Conservation (phyloP, 2,113 vertebrate genomes). For the Nanorana parkeri region DNA sequence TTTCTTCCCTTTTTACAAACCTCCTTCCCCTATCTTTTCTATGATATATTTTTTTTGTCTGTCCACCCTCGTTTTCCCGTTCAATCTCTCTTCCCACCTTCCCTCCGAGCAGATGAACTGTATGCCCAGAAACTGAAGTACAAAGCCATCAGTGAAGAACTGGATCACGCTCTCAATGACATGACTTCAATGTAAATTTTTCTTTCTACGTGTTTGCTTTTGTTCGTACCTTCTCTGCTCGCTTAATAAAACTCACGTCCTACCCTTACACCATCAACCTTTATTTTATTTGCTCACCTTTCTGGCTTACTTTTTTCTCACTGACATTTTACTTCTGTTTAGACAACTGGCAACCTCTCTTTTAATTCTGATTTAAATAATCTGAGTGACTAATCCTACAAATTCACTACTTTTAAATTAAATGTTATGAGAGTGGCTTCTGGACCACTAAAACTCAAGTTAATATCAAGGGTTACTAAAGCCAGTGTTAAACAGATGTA, state of each 20-base stretch:
- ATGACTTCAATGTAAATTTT: conserved; percentile 99
- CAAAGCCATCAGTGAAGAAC: conserved; percentile 99
- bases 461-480: background rate
- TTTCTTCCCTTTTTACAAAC: background rate
- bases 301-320: conserved; percentile 12
- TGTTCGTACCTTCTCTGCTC: conserved; percentile 62
- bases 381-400: too few relatives aligned
- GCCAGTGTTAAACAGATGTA: conserved; percentile 54
- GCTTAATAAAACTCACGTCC: conserved; percentile 44
- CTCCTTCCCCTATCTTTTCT: too few relatives aligned
- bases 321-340: conserved; percentile 32
- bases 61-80: conserved; percentile 58
- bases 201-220: conserved; percentile 63
- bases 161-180: conserved; percentile 99
- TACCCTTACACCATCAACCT: conserved; percentile 48
- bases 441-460: background rate
- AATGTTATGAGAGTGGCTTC: too few relatives aligned
- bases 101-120: conserved; percentile 87
- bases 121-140: conserved; percentile 99
- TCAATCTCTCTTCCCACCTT: conserved; percentile 68
- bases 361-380: background rate
- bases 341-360: conserved; percentile 27
- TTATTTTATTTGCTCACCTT: conserved; percentile 48
- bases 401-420: background rate
- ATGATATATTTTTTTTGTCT: background rate